These are phyloP conservation scores for Malthinus seriepunctatus DNA, from an alignment of 2,888 invertebrate species.

Conservation along the genomic window DNA sequence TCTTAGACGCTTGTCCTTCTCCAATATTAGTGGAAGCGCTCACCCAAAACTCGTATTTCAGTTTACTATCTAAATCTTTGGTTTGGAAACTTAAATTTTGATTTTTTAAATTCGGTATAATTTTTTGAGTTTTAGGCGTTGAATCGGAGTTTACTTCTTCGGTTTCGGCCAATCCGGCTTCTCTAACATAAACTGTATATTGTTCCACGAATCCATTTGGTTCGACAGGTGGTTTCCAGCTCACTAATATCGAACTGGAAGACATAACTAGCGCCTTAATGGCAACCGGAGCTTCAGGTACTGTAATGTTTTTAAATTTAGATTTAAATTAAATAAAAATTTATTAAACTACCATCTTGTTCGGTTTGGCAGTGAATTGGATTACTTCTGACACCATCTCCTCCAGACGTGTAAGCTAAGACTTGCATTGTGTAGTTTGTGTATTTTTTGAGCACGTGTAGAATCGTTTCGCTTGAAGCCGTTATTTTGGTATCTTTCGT, in stretches of 20 bases:
- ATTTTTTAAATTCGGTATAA: slow-evolving; percentile 72
- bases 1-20: slow-evolving; percentile 89
- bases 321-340: slow-evolving; percentile 3
- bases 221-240: slow-evolving; percentile 91
- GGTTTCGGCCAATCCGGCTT: slow-evolving; percentile 53
- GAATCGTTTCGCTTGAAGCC: slow-evolving; percentile 88
- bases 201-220: slow-evolving; percentile 93
- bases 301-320: slow-evolving; percentile 56
- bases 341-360: slow-evolving; percentile 77
- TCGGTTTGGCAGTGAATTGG: slow-evolving; percentile 93
- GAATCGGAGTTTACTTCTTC: slow-evolving; percentile 57
- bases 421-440: slow-evolving; percentile 98
- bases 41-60: slow-evolving; percentile 92
- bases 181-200: slow-evolving; percentile 88
- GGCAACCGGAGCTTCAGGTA: slow-evolving; percentile 90
- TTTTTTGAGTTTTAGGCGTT: slow-evolving; percentile 75
- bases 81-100: slow-evolving; percentile 80
- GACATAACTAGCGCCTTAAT: slow-evolving; percentile 94
- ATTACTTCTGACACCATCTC: slow-evolving; percentile 87
- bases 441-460: slow-evolving; percentile 92
- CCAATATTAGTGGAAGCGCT: slow-evolving; percentile 93
- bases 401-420: slow-evolving; percentile 91
- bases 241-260: slow-evolving; percentile 85
- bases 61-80: slow-evolving; percentile 76
- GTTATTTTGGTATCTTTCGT: slow-evolving; percentile 90